Base-by-base conservation (phyloP, 2,888 invertebrate species). In the Sarcophaga carnaria region DNA sequence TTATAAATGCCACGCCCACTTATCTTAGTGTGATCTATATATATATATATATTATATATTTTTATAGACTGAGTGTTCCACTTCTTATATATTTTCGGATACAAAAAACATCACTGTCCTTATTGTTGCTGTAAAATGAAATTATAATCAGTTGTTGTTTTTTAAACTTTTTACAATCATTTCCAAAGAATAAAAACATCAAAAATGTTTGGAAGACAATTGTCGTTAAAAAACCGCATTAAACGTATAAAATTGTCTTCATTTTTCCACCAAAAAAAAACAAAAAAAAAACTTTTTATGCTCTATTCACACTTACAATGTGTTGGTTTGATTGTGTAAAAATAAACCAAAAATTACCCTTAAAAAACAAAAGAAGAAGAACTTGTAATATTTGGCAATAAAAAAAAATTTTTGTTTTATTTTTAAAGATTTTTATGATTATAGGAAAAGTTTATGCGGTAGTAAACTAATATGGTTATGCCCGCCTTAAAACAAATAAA, bases 361-460 rank as follows among this genome's bases (percentile, higher is more conserved):
- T 17, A 54, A 54, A 54, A 54, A 37, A 37, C 37, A 37, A 1
- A 6, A 25, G 37, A 20, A 17, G 22, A 66, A 47, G 49, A 77
- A 88, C 89, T 88, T 80, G 63, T 77, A 89, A 72, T 64, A 72
- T 71, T 66, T 69, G 77, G n/a, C 86, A 47, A 67, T 87, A 88
- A 84, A 88, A 88, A 80, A 77, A 90, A 70, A 59, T 37, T 37
- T 37, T 37, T 10, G 27, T 37, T 37, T 37, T 37, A 80, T 80
- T 67, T 83, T 62, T 25, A 49, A 90, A 91, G 90, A 90, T 90
- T 90, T 91, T 91, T 90, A 91, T 90, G 90, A 91, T 92, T 91
- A 92, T 92, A 90, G 71, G 90, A 90, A 92, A 92, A 92, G 89
- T 92, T 91, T 91, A 20, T 75, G 54, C 14, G 77, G 81, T 69